These are phyloP conservation scores for Bucco capensis DNA, from an alignment of 2,113 vertebrate species.

Conservation along the genomic window DNA sequence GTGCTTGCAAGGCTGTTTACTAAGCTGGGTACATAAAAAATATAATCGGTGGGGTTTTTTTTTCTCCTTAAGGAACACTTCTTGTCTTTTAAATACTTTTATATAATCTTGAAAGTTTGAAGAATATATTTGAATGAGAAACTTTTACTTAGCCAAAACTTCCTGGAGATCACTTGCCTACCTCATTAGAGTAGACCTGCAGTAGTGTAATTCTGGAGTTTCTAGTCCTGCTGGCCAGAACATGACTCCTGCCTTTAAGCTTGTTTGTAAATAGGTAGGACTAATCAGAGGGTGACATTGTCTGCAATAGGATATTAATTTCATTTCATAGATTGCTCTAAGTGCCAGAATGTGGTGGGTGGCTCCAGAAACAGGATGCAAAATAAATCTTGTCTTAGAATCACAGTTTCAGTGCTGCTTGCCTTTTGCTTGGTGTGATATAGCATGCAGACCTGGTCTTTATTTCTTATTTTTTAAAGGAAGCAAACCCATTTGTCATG, in stretches of 20 bases:
- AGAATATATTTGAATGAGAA: background rate
- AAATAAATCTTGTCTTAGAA: background rate
- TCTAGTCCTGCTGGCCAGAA: background rate
- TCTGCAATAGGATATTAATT: background rate
- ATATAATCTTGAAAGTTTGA: background rate
- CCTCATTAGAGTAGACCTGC: background rate
- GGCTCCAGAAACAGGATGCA: background rate
- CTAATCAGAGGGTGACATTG: background rate
- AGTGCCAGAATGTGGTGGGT: background rate
- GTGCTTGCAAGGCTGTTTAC: background rate
- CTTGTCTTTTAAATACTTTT: background rate
- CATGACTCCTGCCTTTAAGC: background rate
- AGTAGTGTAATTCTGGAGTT: background rate
- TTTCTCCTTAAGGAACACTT: background rate
- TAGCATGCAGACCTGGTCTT: too few species aligned
- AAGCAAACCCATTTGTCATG: too few species aligned
- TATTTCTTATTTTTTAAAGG: too few species aligned
- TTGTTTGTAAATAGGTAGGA: background rate
- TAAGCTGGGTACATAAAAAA: background rate
- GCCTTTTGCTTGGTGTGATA: too few species aligned
- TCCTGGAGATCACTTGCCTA: background rate
- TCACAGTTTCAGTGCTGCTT: background rate
- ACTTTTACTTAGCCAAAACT: background rate
- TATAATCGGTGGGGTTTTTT: background rate
- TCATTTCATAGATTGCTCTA: background rate